A percentile compares a stretch with the other conserved stretches of the same genome.
phyloP scores from a whole-genome alignment of 2,888 invertebrate genomes.

The Lutraria lutraria region DNA sequence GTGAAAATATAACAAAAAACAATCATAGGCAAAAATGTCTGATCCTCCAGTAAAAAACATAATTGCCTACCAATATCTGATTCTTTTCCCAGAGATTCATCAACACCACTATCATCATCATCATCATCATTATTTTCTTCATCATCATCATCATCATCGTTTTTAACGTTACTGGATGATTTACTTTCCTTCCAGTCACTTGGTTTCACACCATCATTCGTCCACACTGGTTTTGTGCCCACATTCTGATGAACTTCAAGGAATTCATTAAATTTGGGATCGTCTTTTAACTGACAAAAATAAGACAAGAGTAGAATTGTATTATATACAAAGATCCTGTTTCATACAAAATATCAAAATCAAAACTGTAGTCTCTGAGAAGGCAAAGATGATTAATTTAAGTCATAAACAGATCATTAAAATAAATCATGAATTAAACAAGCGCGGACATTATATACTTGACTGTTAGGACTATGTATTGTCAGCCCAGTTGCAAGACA shows the following conservation, averaged over 20 bases:
- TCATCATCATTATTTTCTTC: conserved; percentile 38
- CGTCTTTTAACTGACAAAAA: conserved; percentile 88
- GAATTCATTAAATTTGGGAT: conserved; percentile 96
- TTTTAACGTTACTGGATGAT: not conserved
- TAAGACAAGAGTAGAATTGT: not conserved
- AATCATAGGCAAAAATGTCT: not conserved
- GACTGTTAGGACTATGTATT: too few species aligned
- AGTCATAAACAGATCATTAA: too few species aligned
- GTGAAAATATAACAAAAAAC: not conserved
- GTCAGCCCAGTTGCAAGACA: too few species aligned
- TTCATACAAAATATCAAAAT: not conserved
- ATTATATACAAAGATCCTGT: not conserved
- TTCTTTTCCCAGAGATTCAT: not conserved
- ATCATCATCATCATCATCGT: conserved; percentile 30
- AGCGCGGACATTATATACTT: too few species aligned
- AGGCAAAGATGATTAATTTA: not conserved
- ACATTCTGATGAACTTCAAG: conserved; percentile 92
- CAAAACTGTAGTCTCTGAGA: not conserved
- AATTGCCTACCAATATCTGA: not conserved
- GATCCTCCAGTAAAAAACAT: not conserved
- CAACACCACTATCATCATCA: conserved; percentile 16
- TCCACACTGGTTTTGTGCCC: conserved; percentile 87
- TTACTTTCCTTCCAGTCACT: not conserved
- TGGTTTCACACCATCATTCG: conserved; percentile 87
- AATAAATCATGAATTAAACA: too few species aligned